Conservation (phyloP, 2,888 invertebrate genomes). For the Cerceris rybyensis region DNA sequence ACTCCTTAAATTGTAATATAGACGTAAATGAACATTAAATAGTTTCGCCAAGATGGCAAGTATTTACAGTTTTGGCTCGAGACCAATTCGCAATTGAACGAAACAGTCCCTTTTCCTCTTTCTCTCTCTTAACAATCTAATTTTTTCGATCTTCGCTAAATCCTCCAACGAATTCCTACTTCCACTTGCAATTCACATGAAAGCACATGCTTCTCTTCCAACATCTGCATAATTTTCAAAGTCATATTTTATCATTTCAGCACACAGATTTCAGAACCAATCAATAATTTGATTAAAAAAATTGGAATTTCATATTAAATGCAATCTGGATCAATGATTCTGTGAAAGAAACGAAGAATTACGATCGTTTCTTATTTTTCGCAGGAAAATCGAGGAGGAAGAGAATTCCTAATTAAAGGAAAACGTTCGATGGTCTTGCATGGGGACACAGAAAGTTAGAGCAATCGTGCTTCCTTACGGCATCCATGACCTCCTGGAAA, state of each 20-base stretch:
- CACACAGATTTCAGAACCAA: no score
- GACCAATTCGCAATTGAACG: conserved; percentile 1
- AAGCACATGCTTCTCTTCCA: no score
- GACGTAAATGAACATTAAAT: conserved; percentile 50
- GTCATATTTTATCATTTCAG: no score
- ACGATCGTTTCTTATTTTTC: not conserved
- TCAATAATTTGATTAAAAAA: no score
- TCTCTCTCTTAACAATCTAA: not conserved
- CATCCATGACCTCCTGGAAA: conserved; percentile 89
- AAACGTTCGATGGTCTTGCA: conserved; percentile 73
- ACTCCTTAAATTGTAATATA: conserved; percentile 34
- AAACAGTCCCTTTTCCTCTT: not conserved
- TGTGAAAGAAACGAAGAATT: no score
- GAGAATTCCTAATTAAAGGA: conserved; percentile 46
- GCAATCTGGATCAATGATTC: no score
- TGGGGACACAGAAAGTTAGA: conserved; percentile 85
- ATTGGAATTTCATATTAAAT: no score
- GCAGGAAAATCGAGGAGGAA: not conserved
- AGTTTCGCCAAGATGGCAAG: conserved; percentile 43
- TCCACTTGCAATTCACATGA: not conserved
- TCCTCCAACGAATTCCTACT: not conserved
- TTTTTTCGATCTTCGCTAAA: not conserved
- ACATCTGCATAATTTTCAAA: no score
- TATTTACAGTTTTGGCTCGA: conserved; percentile 59
- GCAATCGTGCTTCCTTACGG: conserved; percentile 88